Evolutionary conservation across 2,888 invertebrate genomes (phyloP).

Genomic region (Rhimphoctona megacephalus): DNA sequence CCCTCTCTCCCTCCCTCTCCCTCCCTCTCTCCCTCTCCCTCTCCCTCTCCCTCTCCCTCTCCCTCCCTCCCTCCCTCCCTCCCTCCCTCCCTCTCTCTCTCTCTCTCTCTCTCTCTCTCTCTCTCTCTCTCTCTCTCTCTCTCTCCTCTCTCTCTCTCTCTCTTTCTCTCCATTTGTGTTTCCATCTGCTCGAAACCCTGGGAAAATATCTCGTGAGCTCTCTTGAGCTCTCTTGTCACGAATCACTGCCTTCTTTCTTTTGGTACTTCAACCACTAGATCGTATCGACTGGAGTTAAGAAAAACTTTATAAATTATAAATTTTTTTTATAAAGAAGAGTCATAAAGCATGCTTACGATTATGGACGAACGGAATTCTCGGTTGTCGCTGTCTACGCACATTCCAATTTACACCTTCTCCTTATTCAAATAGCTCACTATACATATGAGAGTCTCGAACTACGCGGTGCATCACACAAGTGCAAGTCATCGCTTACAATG

Average conservation of each 20-base stretch:
- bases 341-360: not conserved
- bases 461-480: constrained; percentile 15
- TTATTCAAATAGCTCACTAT: constrained; percentile 59
- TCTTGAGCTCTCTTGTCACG: constrained; percentile 56
- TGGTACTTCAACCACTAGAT: constrained; percentile 30
- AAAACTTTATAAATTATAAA: constrained; percentile 5
- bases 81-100: not conserved
- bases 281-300: constrained; percentile 15
- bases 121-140: not conserved
- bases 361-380: constrained; percentile 11
- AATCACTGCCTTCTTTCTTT: constrained; percentile 45
- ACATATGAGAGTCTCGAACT: constrained; percentile 10
- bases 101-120: not conserved
- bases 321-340: not conserved
- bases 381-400: constrained; percentile 32
- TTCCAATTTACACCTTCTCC: constrained; percentile 55
- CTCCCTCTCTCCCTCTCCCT: not conserved
- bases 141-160: not conserved
- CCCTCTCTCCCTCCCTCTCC: not conserved
- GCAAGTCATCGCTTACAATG: constrained; percentile 53
- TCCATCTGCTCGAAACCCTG: constrained; percentile 58
- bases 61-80: not conserved
- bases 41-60: not conserved
- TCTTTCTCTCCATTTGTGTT: constrained; percentile 35
- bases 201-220: constrained; percentile 42